Conservation (phyloP, 1,140 invertebrate genomes). For the Dendrolimus punctatus region DNA sequence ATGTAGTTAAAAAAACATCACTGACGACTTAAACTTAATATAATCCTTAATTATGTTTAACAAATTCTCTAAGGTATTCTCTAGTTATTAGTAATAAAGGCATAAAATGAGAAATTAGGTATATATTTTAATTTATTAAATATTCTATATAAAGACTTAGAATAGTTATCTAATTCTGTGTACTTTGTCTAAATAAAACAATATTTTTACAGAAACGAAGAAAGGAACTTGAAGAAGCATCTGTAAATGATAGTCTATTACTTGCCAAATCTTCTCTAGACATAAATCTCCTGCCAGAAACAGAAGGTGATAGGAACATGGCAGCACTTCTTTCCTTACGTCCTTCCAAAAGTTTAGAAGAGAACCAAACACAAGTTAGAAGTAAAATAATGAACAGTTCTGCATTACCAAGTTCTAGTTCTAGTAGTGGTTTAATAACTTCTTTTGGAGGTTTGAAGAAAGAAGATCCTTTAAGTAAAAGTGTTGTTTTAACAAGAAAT, state of each 20-base stretch:
- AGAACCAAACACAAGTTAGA: slow-evolving; percentile 67
- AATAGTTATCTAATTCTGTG: no score
- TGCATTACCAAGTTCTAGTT: slow-evolving; percentile 73
- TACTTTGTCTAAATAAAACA: neutral
- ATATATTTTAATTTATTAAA: no score
- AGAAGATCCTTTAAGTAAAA: slow-evolving; percentile 67
- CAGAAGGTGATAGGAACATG: slow-evolving; percentile 83
- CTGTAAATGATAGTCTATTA: slow-evolving; percentile 80
- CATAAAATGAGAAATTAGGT: no score
- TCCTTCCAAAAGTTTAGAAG: slow-evolving; percentile 70
- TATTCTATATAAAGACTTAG: no score
- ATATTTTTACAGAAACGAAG: slow-evolving; percentile 76
- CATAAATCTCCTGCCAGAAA: slow-evolving; percentile 85
- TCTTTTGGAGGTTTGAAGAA: slow-evolving; percentile 72
- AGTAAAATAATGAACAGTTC: slow-evolving; percentile 72
- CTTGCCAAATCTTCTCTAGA: slow-evolving; percentile 84
- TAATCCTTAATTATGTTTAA: no score
- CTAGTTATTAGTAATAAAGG: no score
- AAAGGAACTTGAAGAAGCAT: slow-evolving; percentile 80
- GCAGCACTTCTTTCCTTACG: slow-evolving; percentile 82
- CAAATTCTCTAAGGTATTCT: no score
- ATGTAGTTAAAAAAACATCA: no score
- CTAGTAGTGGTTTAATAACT: slow-evolving; percentile 62
- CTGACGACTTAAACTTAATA: no score
- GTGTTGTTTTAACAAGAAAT: slow-evolving; percentile 41